phyloP scores from a whole-genome alignment of 2,113 vertebrate species.

The Proterorhinus semilunaris region DNA sequence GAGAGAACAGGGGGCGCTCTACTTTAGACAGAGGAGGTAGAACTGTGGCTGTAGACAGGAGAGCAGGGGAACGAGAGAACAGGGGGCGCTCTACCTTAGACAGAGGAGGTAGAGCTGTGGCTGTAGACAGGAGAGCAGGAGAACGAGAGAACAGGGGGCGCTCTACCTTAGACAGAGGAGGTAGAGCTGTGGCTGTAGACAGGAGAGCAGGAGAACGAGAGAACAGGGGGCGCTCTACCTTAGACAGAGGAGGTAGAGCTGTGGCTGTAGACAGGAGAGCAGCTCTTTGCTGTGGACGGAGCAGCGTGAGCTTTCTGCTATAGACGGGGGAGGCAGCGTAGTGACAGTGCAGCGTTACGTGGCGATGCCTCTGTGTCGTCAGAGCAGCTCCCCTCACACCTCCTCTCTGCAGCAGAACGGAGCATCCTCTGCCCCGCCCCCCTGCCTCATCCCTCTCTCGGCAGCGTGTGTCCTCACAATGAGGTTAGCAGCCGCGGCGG shows the following conservation, averaged over 20 bases:
- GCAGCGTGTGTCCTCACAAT: constrained; percentile 61
- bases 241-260: constrained; percentile 15
- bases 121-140: no score
- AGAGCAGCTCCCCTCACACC: constrained; percentile 62
- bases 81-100: no score
- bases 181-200: neutral
- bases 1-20: no score
- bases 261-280: constrained; percentile 23
- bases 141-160: no score
- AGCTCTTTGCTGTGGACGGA: neutral
- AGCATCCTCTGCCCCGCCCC: constrained; percentile 60
- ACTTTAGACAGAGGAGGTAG: no score
- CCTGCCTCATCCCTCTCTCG: constrained; percentile 35
- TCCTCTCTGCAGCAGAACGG: constrained; percentile 73
- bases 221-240: no score
- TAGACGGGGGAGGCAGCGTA: constrained; percentile 24
- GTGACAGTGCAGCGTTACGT: constrained; percentile 59
- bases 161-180: neutral
- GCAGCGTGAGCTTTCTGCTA: neutral
- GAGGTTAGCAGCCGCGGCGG: constrained; percentile 64
- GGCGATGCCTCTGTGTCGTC: constrained; percentile 61
- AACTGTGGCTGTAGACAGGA: no score
- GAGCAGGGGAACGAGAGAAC: no score
- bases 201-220: neutral
- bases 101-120: no score